A percentile compares a stretch with the other conserved stretches of the same genome.
These are phyloP conservation scores for Psettodes erumei DNA, from an alignment of 2,113 vertebrate genomes.

Conservation along the genomic window DNA sequence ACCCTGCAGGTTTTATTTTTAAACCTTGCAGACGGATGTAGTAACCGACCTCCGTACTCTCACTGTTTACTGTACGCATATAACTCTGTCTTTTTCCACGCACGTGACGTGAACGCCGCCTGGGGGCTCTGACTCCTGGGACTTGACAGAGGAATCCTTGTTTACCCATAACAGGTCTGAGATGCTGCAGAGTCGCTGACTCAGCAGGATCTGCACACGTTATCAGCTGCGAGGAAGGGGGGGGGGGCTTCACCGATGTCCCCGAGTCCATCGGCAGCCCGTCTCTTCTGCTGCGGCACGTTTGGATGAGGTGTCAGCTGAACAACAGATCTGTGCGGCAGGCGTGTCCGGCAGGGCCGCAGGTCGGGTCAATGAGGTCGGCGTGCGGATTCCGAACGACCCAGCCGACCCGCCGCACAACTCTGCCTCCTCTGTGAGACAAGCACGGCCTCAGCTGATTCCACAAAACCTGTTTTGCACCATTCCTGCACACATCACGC, in stretches of 20 bases:
- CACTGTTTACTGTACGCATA: background rate
- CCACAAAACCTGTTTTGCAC: too few species aligned
- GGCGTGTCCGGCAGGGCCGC: background rate
- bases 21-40: background rate
- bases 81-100: background rate
- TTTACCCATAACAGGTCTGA: slow-evolving; percentile 46
- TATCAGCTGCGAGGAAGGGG: too few species aligned
- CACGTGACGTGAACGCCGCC: background rate
- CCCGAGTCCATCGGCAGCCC: slow-evolving; percentile 29
- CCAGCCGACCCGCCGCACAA: slow-evolving; percentile 22
- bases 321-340: background rate
- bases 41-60: background rate
- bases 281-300: slow-evolving; percentile 26
- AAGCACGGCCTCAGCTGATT: too few species aligned
- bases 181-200: slow-evolving; percentile 53
- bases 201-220: too few species aligned
- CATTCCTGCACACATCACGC: too few species aligned
- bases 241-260: too few species aligned
- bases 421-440: slow-evolving; percentile 1
- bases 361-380: slow-evolving; percentile 45
- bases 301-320: background rate
- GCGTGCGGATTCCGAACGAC: slow-evolving; percentile 11
- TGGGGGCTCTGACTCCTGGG: background rate
- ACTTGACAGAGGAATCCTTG: slow-evolving; percentile 45
- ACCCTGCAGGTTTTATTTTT: background rate